Base-by-base conservation (phyloP, 2,113 vertebrate genomes). In the Entelurus aequoreus region DNA sequence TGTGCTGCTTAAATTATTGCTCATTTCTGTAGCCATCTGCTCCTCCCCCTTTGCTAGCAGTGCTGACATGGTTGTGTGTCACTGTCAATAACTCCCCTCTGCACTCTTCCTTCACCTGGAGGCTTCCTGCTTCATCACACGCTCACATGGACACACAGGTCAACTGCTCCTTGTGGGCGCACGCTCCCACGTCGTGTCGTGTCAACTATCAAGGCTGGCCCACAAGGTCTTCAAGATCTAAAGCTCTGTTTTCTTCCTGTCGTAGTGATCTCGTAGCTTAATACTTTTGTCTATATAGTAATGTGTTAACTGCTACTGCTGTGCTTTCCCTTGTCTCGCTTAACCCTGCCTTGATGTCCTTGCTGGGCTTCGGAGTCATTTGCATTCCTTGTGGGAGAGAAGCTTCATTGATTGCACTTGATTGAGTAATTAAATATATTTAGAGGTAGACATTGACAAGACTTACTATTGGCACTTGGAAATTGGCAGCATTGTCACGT, bases 361-460 rank as follows among this genome's bases (percentile, higher is more conserved):
- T 19, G 4, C 14, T 5, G 38, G 40, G 36, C 8, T 16, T 3
- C 12, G 40, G 28, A 56, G 54, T 16, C 63, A 70, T 76, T 68
- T 65, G 57, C 62, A 77, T 82, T 85, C 80, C 49, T 61, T 35
- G 51, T 36, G 44, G 70, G 65, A 50, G 54, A 5, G 57, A 48
- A 19, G 62, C 71, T 56, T 42, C 70, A 80, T 86, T 80, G 82
- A 82, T 86, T 80, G 62, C 63, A 68, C 74, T 78, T 76, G 78
- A 81, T 76, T 81, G 75, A 81, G 78, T 73, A 77, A 77, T 84
- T 83, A 77, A 81, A 78, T 84, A 70, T 75, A 80, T 83, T 77
- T 75, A 13, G 64, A 74, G 53, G 74, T 54, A 55, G 72, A 63
- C 28, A 4, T 75, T 65, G 74, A 75, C 65, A 65, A 72, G 77